A percentile compares a stretch with the other conserved stretches of the same genome.
phyloP scores from a whole-genome alignment of 2,113 vertebrate genomes.

The Triplophysa rosa region DNA sequence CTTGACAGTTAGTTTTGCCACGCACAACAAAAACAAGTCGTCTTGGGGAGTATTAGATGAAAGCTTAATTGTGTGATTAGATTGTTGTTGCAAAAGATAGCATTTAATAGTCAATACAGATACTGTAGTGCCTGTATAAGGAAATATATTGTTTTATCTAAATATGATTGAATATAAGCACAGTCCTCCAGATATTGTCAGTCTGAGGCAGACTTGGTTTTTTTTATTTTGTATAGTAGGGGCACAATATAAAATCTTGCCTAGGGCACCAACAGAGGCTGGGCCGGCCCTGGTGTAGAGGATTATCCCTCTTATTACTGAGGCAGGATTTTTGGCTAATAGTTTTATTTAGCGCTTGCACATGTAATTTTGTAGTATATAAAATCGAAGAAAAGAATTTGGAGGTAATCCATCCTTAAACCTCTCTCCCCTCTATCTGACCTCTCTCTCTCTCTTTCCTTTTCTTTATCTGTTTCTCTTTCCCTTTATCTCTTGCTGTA shows the following conservation, averaged over 20 bases:
- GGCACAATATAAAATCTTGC: too few relatives aligned
- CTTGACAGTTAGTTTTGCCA: slow-evolving; percentile 32
- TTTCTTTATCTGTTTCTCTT: neutral
- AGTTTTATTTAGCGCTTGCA: slow-evolving; percentile 34
- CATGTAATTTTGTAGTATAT: slow-evolving; percentile 35
- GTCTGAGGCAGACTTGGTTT: too few relatives aligned
- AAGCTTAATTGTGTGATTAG: neutral
- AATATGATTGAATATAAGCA: too few relatives aligned
- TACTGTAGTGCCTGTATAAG: too few relatives aligned
- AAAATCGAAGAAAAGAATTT: slow-evolving; percentile 35
- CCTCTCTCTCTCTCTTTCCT: neutral
- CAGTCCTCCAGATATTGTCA: too few relatives aligned
- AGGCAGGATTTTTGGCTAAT: slow-evolving; percentile 27
- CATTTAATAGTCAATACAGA: too few relatives aligned
- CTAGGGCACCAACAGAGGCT: too few relatives aligned
- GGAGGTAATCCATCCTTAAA: slow-evolving; percentile 39
- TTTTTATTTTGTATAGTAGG: too few relatives aligned
- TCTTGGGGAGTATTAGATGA: slow-evolving; percentile 3
- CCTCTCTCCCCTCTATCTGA: slow-evolving; percentile 42
- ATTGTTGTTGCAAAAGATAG: too few relatives aligned
- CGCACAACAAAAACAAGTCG: slow-evolving; percentile 25
- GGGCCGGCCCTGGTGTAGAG: too few relatives aligned
- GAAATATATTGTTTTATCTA: too few relatives aligned
- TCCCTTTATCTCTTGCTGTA: neutral
- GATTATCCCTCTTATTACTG: neutral